Percentiles rank a stretch among this genome's conserved stretches.
Conservation (phyloP, 2,113 vertebrate species). For the Synchiropus splendidus region DNA sequence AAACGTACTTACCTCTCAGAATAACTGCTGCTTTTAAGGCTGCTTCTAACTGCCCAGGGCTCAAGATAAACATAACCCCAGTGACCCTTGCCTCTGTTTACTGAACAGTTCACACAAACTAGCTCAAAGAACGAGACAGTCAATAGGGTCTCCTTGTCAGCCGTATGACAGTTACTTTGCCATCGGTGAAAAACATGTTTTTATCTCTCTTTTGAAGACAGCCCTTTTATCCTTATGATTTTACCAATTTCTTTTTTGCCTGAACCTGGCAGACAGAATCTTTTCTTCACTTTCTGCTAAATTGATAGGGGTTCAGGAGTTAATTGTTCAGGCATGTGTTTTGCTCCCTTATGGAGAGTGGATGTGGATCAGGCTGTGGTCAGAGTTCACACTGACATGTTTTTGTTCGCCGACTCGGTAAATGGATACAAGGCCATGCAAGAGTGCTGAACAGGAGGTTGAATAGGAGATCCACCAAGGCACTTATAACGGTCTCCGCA, state of each 20-base stretch:
- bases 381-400: slow-evolving; percentile 60
- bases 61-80: slow-evolving; percentile 54
- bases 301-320: slow-evolving; percentile 65
- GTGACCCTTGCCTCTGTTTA: slow-evolving; percentile 46
- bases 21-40: slow-evolving; percentile 47
- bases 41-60: slow-evolving; percentile 25
- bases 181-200: slow-evolving; percentile 51
- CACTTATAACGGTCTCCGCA: slow-evolving; percentile 60
- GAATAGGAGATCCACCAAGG: slow-evolving; percentile 55
- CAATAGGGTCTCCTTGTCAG: slow-evolving; percentile 54
- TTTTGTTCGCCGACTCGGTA: slow-evolving; percentile 34
- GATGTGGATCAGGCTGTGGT: slow-evolving; percentile 53
- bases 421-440: slow-evolving; percentile 54
- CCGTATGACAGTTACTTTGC: slow-evolving; percentile 54
- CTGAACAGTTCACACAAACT: slow-evolving; percentile 27
- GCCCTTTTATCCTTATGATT: slow-evolving; percentile 52
- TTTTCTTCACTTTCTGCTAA: slow-evolving; percentile 59
- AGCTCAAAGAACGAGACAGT: slow-evolving; percentile 44
- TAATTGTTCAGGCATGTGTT: slow-evolving; percentile 70
- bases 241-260: slow-evolving; percentile 32
- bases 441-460: slow-evolving; percentile 52
- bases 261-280: slow-evolving; percentile 58
- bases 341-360: slow-evolving; percentile 63
- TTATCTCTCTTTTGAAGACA: slow-evolving; percentile 47
- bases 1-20: slow-evolving; percentile 7